phyloP scores from a whole-genome alignment of 2,113 vertebrate genomes.

The Ptychochromis oligacanthus region DNA sequence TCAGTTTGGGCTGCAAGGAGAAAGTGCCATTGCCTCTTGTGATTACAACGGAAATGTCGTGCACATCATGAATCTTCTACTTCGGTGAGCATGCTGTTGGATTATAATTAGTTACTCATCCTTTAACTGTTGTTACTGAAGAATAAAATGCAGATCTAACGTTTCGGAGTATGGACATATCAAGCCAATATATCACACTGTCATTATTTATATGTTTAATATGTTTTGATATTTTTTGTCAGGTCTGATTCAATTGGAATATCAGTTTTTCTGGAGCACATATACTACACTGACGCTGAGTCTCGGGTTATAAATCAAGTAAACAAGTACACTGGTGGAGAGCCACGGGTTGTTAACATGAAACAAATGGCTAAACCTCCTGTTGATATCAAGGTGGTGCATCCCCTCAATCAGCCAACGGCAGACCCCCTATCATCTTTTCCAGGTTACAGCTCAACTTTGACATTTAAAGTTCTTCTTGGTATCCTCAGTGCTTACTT shows the following conservation, averaged over 20 bases:
- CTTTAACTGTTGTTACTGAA: background rate
- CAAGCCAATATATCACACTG: background rate
- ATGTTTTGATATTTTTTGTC: slow-evolving; percentile 15
- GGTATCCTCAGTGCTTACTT: rapidly evolving
- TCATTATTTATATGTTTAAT: background rate
- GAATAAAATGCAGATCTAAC: background rate
- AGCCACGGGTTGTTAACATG: slow-evolving; percentile 77
- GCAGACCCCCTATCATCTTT: slow-evolving; percentile 26
- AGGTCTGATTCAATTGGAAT: slow-evolving; percentile 80
- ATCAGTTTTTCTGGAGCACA: slow-evolving; percentile 83
- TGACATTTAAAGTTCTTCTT: background rate
- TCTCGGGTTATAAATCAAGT: slow-evolving; percentile 81
- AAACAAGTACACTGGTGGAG: slow-evolving; percentile 86
- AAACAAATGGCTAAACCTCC: slow-evolving; percentile 75
- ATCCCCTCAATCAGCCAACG: slow-evolving; percentile 81
- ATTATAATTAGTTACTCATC: background rate
- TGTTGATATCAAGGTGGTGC: slow-evolving; percentile 82
- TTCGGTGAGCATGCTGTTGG: slow-evolving; percentile 73
- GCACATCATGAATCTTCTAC: slow-evolving; percentile 71
- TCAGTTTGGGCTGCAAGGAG: slow-evolving; percentile 71
- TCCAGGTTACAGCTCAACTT: slow-evolving; percentile 58
- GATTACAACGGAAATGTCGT: slow-evolving; percentile 84
- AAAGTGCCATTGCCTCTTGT: slow-evolving; percentile 80
- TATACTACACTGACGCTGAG: slow-evolving; percentile 85
- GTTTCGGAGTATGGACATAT: background rate